Base-by-base conservation (phyloP, 2,888 invertebrate genomes). In the Maniola hyperantus region DNA sequence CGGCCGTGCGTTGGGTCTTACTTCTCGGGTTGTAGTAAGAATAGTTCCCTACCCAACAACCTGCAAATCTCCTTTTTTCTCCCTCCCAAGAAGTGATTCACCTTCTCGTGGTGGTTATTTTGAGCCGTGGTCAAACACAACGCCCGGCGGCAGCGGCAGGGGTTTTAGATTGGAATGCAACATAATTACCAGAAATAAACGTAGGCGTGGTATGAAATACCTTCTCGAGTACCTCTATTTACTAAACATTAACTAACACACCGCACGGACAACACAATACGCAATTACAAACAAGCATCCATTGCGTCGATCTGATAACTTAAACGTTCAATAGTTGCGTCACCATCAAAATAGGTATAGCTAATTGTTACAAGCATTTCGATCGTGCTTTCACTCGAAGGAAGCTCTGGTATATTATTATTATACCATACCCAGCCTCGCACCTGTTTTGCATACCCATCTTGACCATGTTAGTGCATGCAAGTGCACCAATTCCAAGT, bases 371-470 rank as follows among this genome's bases (percentile, higher is more conserved):
- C 71, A 73, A 71, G 73, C 73, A 71, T 73, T 72, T 72, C 73
- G 70, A 68, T 67, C 67, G 69, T 65, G 65, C 89, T 91, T 89
- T 84, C 85, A 82, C 74, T 72, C 71, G 72, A 75, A 75, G 79
- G 77, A 75, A 69, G 71, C 65, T 64, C 70, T 75, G 77, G 76
- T 73, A 76, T 74, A 74, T 80, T 82, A 74, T 80, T 82, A 86
- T 88, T 87, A 87, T 73, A 77, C 87, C 88, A 81, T 86, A 85
- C 82, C 79, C 74, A 83, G 83, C 59, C 65, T 72, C 81, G 84
- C 85, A 85, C 87, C 86, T 88, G 82, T 78, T 91, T 91, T 87
- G 88, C 89, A 89, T 89, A 89, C 87, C 83, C 83, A 88, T 87
- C 89, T 86, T 80, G 84, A 81, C 79, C 79, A 77, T 83, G 83